phyloP scores from a whole-genome alignment of 2,113 vertebrate species.

The Sterna hirundo region DNA sequence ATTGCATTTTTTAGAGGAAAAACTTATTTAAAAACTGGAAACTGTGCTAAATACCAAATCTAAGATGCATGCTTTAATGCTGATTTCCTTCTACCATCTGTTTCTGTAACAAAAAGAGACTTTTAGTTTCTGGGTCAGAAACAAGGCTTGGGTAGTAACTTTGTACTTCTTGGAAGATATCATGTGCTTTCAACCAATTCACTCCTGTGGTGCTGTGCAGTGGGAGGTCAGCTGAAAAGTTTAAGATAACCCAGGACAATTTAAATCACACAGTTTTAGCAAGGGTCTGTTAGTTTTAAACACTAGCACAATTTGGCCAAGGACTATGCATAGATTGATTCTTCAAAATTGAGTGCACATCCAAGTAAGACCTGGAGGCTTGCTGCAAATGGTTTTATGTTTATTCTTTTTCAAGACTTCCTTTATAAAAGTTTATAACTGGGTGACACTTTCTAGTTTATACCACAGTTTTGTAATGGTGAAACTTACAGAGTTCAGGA shows the following conservation, averaged over 20 bases:
- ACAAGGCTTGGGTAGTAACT: not conserved
- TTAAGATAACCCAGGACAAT: conserved; percentile 1
- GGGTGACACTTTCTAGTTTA: not conserved
- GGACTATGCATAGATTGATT: not conserved
- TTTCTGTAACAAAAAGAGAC: not conserved
- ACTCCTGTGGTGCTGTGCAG: not conserved
- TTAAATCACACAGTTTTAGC: conserved; percentile 2
- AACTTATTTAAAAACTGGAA: not conserved
- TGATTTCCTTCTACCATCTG: conserved; percentile 22
- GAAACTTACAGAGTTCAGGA: not conserved
- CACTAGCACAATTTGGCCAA: not conserved
- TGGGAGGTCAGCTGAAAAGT: not conserved
- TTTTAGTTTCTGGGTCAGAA: conserved; percentile 47
- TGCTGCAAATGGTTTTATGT: conserved; percentile 7
- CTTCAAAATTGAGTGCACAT: not conserved
- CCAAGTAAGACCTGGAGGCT: not conserved
- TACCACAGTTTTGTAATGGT: not conserved
- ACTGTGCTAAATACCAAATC: not conserved
- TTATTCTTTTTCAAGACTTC: not conserved
- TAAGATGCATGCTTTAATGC: not conserved
- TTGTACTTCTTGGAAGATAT: not conserved
- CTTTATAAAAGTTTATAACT: conserved; percentile 7
- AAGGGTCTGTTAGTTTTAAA: not conserved
- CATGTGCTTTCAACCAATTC: not conserved
- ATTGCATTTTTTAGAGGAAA: not conserved